Base-by-base conservation (phyloP, 2,888 invertebrate species). In the Yponomeuta evonymella region DNA sequence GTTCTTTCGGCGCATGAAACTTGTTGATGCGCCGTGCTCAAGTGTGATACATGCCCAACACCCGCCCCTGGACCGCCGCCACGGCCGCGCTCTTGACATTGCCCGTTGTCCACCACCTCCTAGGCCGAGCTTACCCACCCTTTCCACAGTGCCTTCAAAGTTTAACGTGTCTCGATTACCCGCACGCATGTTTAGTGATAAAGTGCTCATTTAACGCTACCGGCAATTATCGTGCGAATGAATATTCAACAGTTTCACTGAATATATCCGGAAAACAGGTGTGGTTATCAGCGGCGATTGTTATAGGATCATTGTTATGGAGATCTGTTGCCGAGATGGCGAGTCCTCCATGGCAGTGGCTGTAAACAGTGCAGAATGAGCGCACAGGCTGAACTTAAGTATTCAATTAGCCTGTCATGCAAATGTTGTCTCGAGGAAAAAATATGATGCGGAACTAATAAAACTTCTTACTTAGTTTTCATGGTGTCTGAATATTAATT, bases 221-320 rank as follows among this genome's bases (percentile, higher is more conserved):
- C 66, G 36, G 51, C 74, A 75, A 77, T 76, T 74, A 79, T 81
- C 78, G 79, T 79, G 78, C 74, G 75, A 74, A 84, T 87, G 79
- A 85, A 87, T 89, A 89, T 89, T 83, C 77, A 88, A 77, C 76
- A 73, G 78, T 71, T 81, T 82, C 79, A 79, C 79, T 82, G 80
- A 36, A 62, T 23, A 58, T 83, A 83, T 82, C 78, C 83, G 85
- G 84, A 85, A 85, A 84, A 84, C 79, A 23, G 48, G 48, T 33
- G 71, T 79, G 78, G 79, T 83, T 84, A 85, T 84, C 85, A 84
- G 79, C 78, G 82, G 81, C 84, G 84, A 87, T 87, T 87, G 86
- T 89, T 86, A 79, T 82, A 78, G 75, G 79, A 84, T 83, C 82
- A 88, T 90, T 90, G 87, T 90, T 85, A 88, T 87, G 89, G 79